Evolutionary conservation across 2,113 vertebrate species (phyloP), one percentile per base, ranked within the genome.

Genomic region (Aleadryas rufinucha): DNA sequence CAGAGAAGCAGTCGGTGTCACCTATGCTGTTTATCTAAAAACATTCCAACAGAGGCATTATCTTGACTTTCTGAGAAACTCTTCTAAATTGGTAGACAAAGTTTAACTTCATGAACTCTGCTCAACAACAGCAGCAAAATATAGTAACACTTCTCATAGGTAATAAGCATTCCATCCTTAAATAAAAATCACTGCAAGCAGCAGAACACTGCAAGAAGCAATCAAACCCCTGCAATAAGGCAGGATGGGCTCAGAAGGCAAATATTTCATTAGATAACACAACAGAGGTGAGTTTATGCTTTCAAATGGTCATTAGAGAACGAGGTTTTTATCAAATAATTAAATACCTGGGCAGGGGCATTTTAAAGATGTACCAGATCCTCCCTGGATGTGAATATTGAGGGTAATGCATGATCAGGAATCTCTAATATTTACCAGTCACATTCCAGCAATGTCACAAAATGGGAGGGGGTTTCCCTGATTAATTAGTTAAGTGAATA

Each of bases 61-160:
- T 78, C 87, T 90, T 84, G 39, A 44, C 79, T 69, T 86, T 54
- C 75, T 61, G 76, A 92, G 79, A 94, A 90, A 59, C 71, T 45
- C 72, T 82, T 49, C 64, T 56, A 63, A 44, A 63, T 15, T 39
- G 24, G 71, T 28, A 91, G 81, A 13, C 64, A 41, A 95, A 87
- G 76, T 88, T 81, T 89, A 96, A 91, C 56, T 95, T 57, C 6
- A 26, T 31, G 54, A 89, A 92, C 63, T 64, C 89, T 69, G 87
- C 76, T 86, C 93, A 90, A 84, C 59, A 66, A 60, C 90, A 97
- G 79, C 54, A 70, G 83, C 53, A 85, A 93, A 93, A 77, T 60
- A 82, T 6, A 75, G 64, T 13, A 93, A 71, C 61, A 30, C 35
- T 70, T 23, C 89, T 68, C 68, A 53, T 16, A 45, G 68, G 66